Evolutionary conservation across 2,888 invertebrate genomes (phyloP), one percentile per base, ranked within the genome.

Genomic region (Adelognathus sp.): DNA sequence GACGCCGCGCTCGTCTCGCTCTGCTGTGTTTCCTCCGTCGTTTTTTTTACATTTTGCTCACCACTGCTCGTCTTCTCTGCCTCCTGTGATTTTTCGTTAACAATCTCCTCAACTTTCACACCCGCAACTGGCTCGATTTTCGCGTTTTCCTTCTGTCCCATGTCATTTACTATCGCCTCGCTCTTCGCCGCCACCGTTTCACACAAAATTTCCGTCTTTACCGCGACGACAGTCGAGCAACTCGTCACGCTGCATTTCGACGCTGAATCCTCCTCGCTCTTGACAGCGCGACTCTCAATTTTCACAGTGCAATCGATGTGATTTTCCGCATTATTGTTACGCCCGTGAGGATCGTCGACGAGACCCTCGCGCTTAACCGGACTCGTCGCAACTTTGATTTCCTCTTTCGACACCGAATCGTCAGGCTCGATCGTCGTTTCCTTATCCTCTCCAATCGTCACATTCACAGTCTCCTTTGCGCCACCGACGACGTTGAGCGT

Each of bases 31-130:
- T 85, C 7, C 5, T 82, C n/a, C n/a, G 79, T 67, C 56, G 80
- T 85, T 69, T 91, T 90, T 70, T 91, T 90, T 64, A 84, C 85
- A 63, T 88, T 88, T 63, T 87, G 86, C 54, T 85, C 74, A n/a
- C n/a, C n/a, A n/a, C n/a, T n/a, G n/a, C n/a, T 1, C 3, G 14
- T 63, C 29, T 16, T 39, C 1, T n/a, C 6, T 21, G 36, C 39
- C 24, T 52, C 80, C 81, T 50, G 82, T 64, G 81, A 80, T 69
- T 88, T 83, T 77, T 85, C 88, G 16, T 87, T 86, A 61, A n/a
- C n/a, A n/a, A n/a, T n/a, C n/a, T n/a, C n/a, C n/a, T n/a, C n/a
- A n/a, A n/a, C n/a, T n/a, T n/a, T n/a, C n/a, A n/a, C n/a, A n/a
- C n/a, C n/a, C n/a, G n/a, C n/a, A n/a, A n/a, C n/a, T n/a, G n/a